Percentiles rank a stretch among this genome's conserved stretches.
These are phyloP conservation scores for Glaucidium brasilianum DNA, from an alignment of 2,113 vertebrate genomes.

Conservation along the genomic window DNA sequence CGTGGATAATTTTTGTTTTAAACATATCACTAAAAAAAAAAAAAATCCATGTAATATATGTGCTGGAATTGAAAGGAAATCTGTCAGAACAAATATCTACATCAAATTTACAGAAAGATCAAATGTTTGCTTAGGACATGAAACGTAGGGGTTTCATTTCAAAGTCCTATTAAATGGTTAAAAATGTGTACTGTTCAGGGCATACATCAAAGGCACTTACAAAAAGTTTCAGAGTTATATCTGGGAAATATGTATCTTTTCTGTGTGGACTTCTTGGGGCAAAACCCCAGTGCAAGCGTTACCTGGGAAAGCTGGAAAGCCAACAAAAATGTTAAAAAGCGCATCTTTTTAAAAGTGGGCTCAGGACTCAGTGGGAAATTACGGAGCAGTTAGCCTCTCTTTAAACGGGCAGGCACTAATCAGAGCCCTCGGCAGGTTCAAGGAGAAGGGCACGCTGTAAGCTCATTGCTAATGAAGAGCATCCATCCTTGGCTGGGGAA, in stretches of 20 bases:
- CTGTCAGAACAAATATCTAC: not conserved
- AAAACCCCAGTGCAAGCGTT: not conserved
- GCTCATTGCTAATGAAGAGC: accelerated
- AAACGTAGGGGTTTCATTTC: not conserved
- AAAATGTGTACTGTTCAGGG: not conserved
- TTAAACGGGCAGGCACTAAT: accelerated
- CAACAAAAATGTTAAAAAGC: no score
- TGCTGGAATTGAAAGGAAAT: not conserved
- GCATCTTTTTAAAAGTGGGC: not conserved
- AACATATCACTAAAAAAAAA: not conserved
- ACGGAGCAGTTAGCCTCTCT: not conserved
- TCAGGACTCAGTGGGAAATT: not conserved
- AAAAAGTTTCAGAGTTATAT: not conserved
- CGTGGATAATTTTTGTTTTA: not conserved
- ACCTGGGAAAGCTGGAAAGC: not conserved
- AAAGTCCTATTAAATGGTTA: not conserved
- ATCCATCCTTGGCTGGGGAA: accelerated
- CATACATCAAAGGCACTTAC: not conserved
- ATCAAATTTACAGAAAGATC: not conserved
- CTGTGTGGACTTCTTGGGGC: no score
- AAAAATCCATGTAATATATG: not conserved
- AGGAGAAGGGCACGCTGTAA: not conserved
- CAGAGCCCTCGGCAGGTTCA: accelerated
- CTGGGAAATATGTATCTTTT: accelerated
- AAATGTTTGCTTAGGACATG: not conserved